phyloP scores from a whole-genome alignment of 2,888 invertebrate genomes.

The Torymus texanus region DNA sequence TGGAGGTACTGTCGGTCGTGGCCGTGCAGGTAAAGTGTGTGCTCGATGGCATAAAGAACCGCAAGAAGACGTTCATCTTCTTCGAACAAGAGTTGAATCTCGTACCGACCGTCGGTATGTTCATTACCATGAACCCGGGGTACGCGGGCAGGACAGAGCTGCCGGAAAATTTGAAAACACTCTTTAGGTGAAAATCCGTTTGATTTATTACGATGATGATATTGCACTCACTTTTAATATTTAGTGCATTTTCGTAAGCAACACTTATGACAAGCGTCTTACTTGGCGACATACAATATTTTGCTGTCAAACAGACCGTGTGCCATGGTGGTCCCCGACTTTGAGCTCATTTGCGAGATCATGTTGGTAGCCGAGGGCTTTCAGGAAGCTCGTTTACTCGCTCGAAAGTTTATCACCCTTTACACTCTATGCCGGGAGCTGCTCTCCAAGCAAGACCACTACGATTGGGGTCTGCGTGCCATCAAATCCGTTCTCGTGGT shows the following conservation, averaged over 20 bases:
- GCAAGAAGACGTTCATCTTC: constrained; percentile 88
- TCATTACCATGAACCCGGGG: constrained; percentile 98
- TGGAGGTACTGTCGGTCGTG: constrained; percentile 96
- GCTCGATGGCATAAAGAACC: constrained; percentile 90
- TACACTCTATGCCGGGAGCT: constrained; percentile 93
- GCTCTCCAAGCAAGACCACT: constrained; percentile 95
- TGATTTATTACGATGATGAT: no score
- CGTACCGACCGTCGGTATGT: constrained; percentile 89
- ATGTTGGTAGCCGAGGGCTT: constrained; percentile 98
- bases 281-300: no score
- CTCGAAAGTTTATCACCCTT: constrained; percentile 94
- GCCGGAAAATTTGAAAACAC: constrained; percentile 84
- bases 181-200: constrained; percentile 73
- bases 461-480: constrained; percentile 96
- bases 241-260: no score
- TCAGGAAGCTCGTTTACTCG: constrained; percentile 91
- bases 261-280: no score
- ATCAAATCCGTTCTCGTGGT: constrained; percentile 97
- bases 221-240: no score
- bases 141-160: constrained; percentile 94
- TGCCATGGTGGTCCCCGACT: constrained; percentile 98
- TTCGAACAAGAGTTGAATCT: constrained; percentile 88
- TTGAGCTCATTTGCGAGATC: constrained; percentile 96
- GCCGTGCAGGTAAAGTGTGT: constrained; percentile 94
- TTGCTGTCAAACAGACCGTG: constrained; percentile 82